Percentiles rank a stretch among this genome's conserved stretches.
phyloP scores from a whole-genome alignment of 2,113 vertebrate genomes.

The Paracanthobrama guichenoti region DNA sequence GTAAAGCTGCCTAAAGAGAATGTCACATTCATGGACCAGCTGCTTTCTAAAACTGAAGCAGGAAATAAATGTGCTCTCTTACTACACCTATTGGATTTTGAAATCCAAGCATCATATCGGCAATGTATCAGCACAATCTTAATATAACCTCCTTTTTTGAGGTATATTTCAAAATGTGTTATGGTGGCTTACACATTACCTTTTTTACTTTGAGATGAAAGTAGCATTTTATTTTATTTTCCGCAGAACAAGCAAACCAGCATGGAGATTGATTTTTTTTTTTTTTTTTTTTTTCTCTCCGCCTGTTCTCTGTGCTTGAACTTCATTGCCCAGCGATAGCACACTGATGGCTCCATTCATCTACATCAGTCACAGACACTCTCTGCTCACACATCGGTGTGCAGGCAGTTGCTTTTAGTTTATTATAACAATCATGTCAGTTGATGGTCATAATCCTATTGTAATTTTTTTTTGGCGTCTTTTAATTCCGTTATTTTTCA shows the following conservation, averaged over 20 bases:
- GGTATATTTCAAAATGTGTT: not conserved
- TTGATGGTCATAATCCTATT: not conserved
- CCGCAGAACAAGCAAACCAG: constrained; percentile 4
- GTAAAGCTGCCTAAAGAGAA: constrained; percentile 13
- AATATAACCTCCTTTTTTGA: not conserved
- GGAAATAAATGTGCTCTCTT: constrained; percentile 5
- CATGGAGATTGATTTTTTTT: not conserved
- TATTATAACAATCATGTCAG: not conserved
- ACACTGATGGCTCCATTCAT: not conserved
- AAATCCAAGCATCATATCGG: constrained; percentile 21
- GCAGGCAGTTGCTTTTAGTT: constrained; percentile 6
- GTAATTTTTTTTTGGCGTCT: not conserved
- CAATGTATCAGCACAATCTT: not conserved
- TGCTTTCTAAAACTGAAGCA: not conserved
- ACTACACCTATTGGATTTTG: constrained; percentile 1
- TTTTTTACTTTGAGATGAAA: not conserved
- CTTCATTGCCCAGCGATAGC: not conserved
- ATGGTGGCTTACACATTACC: not conserved
- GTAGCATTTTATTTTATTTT: not conserved
- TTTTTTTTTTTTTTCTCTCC: not conserved
- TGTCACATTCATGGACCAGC: not conserved
- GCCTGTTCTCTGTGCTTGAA: not conserved
- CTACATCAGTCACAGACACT: not conserved
- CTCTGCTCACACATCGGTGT: not conserved
- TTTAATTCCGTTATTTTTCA: constrained; percentile 6